A percentile compares a stretch with the other conserved stretches of the same genome.
phyloP scores from a whole-genome alignment of 2,797 vertebrate genomes.

The Petrocephalus sullivani region DNA sequence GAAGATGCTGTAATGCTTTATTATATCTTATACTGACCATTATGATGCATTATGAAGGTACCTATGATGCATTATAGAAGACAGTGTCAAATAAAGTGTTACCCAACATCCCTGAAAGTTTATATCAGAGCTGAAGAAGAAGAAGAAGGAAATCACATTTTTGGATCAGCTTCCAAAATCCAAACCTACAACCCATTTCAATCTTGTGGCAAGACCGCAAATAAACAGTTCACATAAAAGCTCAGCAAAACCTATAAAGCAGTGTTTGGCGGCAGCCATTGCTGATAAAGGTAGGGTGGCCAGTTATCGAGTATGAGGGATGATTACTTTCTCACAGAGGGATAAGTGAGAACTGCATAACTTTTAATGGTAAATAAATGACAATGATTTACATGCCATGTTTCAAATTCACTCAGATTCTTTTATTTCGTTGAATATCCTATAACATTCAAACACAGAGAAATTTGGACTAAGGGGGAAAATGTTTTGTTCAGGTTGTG shows the following conservation, averaged over 20 bases:
- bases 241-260: neutral
- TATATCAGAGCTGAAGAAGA: neutral
- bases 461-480: neutral
- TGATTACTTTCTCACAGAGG: neutral
- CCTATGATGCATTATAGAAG: neutral
- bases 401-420: neutral
- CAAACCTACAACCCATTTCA: neutral
- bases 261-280: neutral
- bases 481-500: neutral
- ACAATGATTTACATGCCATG: neutral
- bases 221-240: neutral
- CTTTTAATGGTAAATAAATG: neutral
- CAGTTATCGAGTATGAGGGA: neutral
- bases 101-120: neutral
- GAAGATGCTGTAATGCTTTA: neutral
- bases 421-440: neutral
- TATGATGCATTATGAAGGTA: neutral
- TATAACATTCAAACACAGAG: neutral
- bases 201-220: neutral
- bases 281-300: neutral
- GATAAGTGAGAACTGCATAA: neutral
- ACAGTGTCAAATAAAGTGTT: neutral
- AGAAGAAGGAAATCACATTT: neutral
- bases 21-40: neutral
- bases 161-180: constrained; percentile 3